A percentile compares a stretch with the other conserved stretches of the same genome.
phyloP scores from a whole-genome alignment of 2,797 vertebrate species.

The Saxicola maurus region DNA sequence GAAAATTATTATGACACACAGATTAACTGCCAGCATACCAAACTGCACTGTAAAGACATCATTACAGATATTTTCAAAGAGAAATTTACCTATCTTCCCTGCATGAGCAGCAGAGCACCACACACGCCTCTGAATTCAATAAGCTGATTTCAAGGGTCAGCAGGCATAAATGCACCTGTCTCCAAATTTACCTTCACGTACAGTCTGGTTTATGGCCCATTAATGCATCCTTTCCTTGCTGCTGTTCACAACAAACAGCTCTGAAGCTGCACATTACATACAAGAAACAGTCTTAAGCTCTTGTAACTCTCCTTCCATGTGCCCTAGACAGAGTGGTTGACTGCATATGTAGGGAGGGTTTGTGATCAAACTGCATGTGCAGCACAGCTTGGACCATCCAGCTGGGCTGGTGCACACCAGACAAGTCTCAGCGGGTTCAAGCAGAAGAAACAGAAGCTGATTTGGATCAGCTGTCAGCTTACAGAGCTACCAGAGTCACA shows the following conservation, averaged over 20 bases:
- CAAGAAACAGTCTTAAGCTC: background rate
- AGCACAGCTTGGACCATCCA: background rate
- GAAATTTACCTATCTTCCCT: background rate
- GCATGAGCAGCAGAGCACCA: background rate
- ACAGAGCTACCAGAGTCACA: background rate
- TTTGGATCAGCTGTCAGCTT: background rate
- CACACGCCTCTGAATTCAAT: background rate
- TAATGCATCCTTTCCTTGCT: background rate
- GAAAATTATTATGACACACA: background rate
- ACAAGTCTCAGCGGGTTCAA: background rate
- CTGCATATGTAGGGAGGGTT: fast-evolving
- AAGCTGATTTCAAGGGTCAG: background rate
- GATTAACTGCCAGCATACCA: background rate
- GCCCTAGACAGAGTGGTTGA: background rate
- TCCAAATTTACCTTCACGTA: background rate
- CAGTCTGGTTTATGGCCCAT: background rate
- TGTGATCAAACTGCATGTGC: background rate
- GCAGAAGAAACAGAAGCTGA: background rate
- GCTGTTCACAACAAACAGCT: background rate
- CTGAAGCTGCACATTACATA: background rate
- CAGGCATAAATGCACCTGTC: background rate
- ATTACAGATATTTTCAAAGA: background rate
- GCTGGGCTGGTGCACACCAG: background rate
- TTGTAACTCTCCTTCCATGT: background rate
- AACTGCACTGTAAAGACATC: background rate